Conservation (phyloP, 2,888 invertebrate species). For the Leptinotarsa haldemani region DNA sequence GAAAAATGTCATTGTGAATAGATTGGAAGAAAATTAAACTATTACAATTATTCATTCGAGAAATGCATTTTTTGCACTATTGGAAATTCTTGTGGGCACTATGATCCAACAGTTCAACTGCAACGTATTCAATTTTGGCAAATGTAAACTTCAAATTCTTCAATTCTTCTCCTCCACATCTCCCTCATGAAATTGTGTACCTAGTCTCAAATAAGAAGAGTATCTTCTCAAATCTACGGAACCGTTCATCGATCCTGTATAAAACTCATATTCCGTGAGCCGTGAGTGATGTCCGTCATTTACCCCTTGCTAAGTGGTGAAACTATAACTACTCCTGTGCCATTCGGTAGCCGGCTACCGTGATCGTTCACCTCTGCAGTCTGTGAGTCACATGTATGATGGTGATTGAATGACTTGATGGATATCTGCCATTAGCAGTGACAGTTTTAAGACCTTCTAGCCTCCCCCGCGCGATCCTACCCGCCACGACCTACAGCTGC, state of each 20-base stretch:
- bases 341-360: constrained; percentile 30
- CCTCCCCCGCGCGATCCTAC: constrained; percentile 37
- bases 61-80: no score
- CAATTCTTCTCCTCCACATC: no score
- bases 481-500: constrained; percentile 36
- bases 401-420: constrained; percentile 67
- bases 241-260: background rate
- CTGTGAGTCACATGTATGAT: constrained; percentile 53
- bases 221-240: background rate
- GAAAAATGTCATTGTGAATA: no score
- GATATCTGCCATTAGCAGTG: constrained; percentile 67
- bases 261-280: constrained; percentile 11
- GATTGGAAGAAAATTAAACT: no score
- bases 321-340: constrained; percentile 34
- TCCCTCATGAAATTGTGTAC: no score
- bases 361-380: constrained; percentile 38
- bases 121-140: no score
- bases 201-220: no score
- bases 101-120: no score
- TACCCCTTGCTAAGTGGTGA: constrained; percentile 53
- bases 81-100: no score
- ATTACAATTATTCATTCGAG: no score
- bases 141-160: no score
- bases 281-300: constrained; percentile 52
- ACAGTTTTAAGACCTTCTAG: constrained; percentile 65